Base-by-base conservation (phyloP, 1,140 invertebrate species). In the Drosophila suzukii region DNA sequence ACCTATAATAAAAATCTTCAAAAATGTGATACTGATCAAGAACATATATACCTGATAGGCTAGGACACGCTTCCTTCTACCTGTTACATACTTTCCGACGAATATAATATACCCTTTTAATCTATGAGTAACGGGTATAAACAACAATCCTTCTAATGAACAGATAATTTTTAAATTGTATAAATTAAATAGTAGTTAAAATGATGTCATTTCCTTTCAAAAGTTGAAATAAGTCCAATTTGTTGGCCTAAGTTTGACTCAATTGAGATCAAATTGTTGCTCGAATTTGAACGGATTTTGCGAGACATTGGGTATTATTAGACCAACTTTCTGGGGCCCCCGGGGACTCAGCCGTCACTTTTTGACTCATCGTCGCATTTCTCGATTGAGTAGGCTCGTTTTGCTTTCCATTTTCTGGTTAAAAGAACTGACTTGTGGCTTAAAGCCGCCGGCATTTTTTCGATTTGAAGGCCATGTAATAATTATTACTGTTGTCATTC, bases 401-500 rank as follows among this genome's bases (percentile, higher is more conserved):
- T 17, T 34, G 47, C 50, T 15, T 24, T 46, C 41, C 34, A 55
- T 27, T 51, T 12, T 30, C 27, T 49, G 38, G 30, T 53, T 62
- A 41, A 43, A 41, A 53, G 15, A 61, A 43, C 41, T 36, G 2
- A 10, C 20, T 24, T 30, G 15, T 57, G 44, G 15, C 36, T 36
- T 49, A 24, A 43, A 51, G 79, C 61, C 39, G 20, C 6, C 2
- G 50, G 61, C 39, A 17, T 20, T 46, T 54, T n/a, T 13, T 44
- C 17, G 27, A 34, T 58, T 51, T 24, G 41, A 56, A 49, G 54
- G 71, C 76, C 77, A 63, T 76, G 70, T 78, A 79, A 75, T 79
- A 76, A 86, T 88, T 79, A 88, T 68, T 68, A 63, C 55, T 41
- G 54, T 59, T 77, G 56, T 79, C 73, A 56, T 59, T 55, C 44